A percentile compares a stretch with the other conserved stretches of the same genome.
Conservation (phyloP, 2,113 vertebrate genomes). For the Podarcis raffonei region DNA sequence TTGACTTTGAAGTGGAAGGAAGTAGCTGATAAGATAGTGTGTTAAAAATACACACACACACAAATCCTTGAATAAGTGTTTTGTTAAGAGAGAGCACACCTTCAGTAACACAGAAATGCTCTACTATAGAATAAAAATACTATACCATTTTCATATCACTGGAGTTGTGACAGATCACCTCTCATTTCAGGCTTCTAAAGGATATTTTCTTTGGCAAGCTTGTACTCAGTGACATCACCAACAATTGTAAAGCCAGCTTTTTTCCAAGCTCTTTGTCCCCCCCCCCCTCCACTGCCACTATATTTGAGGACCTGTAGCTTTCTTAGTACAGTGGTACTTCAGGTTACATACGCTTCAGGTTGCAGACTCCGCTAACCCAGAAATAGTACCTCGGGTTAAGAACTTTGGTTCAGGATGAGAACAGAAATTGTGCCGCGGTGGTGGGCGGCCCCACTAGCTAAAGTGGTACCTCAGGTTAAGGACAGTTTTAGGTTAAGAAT, state of each 20-base stretch:
- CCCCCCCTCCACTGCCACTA: not conserved
- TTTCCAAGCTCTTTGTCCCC: not conserved
- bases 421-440: too few species aligned
- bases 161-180: not conserved
- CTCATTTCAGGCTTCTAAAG: not conserved
- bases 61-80: not conserved
- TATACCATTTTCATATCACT: not conserved
- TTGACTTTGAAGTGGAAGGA: not conserved
- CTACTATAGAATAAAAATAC: not conserved
- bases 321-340: not conserved
- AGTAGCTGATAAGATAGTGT: not conserved
- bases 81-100: not conserved
- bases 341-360: too few species aligned
- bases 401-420: too few species aligned
- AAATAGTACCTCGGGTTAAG: too few species aligned
- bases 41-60: not conserved
- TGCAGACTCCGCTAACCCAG: too few species aligned
- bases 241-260: not conserved
- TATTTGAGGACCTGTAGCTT: not conserved
- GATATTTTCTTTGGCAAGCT: constrained; percentile 7
- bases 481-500: too few species aligned
- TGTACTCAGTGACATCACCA: not conserved
- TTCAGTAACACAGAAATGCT: not conserved
- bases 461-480: too few species aligned
- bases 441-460: too few species aligned